phyloP scores from a whole-genome alignment of 2,113 vertebrate species.

The Hyperopisus bebe region DNA sequence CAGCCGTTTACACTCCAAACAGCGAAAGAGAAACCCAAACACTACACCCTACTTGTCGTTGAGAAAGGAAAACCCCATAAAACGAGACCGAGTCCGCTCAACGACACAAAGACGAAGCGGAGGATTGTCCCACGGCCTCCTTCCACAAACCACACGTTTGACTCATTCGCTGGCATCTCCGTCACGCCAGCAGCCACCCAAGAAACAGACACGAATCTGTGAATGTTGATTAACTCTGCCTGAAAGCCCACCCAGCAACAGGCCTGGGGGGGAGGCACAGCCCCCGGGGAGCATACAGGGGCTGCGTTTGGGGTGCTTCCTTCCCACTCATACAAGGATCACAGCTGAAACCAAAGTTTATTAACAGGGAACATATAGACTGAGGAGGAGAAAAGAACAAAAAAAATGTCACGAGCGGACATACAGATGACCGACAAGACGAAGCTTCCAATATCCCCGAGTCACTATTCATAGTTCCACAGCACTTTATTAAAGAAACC shows the following conservation, averaged over 20 bases:
- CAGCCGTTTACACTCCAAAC: not conserved
- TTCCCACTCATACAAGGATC: not conserved
- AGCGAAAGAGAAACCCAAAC: not conserved
- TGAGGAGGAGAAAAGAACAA: not conserved
- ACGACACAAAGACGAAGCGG: not conserved
- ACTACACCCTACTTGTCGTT: not conserved
- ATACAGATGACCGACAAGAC: not conserved
- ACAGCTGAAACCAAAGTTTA: not conserved
- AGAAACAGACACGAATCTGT: not conserved
- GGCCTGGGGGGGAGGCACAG: not conserved
- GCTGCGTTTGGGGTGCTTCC: not conserved
- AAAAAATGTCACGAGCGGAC: not conserved
- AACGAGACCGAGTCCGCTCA: no score
- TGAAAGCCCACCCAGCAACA: not conserved
- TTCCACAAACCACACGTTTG: not conserved
- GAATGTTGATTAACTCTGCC: not conserved
- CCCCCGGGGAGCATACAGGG: not conserved
- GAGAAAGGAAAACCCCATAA: not conserved
- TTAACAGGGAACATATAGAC: no score
- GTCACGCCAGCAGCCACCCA: not conserved
- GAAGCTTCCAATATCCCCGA: not conserved
- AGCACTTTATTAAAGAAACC: not conserved
- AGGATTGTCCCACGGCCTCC: not conserved
- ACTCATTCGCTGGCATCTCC: not conserved
- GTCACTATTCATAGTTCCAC: not conserved